phyloP scores from a whole-genome alignment of 2,797 vertebrate genomes.

The Myoxocephalus aenaeus region DNA sequence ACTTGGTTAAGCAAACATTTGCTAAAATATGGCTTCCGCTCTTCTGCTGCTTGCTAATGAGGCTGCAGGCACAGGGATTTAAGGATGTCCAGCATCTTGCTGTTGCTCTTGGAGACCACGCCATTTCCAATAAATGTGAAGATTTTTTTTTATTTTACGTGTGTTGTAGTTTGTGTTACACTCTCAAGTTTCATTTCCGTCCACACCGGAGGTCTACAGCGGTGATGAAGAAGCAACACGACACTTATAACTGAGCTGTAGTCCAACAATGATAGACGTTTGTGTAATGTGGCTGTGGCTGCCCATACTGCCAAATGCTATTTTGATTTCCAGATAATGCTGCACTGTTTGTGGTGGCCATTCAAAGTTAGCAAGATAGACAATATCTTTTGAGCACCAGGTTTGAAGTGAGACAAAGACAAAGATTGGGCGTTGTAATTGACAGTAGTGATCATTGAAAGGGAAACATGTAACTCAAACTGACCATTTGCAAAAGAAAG shows the following conservation, averaged over 20 bases:
- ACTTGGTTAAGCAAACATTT: constrained; percentile 63
- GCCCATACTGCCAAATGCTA: constrained; percentile 18
- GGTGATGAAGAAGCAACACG: constrained; percentile 45
- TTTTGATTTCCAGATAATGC: constrained; percentile 31
- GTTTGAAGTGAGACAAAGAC: constrained; percentile 6
- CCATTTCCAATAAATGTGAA: constrained; percentile 47
- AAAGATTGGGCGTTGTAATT: neutral
- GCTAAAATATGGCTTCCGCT: constrained; percentile 63
- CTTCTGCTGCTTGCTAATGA: constrained; percentile 58
- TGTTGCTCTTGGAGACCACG: constrained; percentile 49
- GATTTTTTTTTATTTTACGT: constrained; percentile 35
- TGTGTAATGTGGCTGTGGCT: constrained; percentile 33
- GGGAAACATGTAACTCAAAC: neutral
- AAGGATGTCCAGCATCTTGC: constrained; percentile 29
- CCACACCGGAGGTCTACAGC: constrained; percentile 39
- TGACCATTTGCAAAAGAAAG: constrained; percentile 2
- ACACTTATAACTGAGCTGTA: constrained; percentile 42
- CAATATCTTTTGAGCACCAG: constrained; percentile 12
- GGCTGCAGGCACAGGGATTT: constrained; percentile 44
- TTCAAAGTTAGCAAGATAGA: constrained; percentile 21
- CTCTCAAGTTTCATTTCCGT: constrained; percentile 47
- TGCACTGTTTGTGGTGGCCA: constrained; percentile 4
- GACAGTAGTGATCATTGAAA: neutral
- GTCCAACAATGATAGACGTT: constrained; percentile 36
- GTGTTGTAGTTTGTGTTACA: constrained; percentile 40